phyloP scores from a whole-genome alignment of 2,888 invertebrate genomes.

The Argynnis bischoffii region DNA sequence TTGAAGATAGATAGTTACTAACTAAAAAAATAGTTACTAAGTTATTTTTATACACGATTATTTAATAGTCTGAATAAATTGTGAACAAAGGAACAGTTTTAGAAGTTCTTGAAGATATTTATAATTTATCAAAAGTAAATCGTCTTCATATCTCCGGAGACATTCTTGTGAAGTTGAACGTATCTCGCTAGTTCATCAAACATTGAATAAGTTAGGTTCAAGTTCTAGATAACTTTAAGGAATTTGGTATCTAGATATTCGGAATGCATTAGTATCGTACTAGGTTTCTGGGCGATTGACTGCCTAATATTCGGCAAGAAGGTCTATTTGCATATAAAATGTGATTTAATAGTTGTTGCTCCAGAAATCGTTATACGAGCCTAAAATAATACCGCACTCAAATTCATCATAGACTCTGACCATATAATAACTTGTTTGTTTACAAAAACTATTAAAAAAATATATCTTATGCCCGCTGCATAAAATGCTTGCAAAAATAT shows the following conservation, averaged over 20 bases:
- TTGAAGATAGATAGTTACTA: neutral
- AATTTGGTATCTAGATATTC: slow-evolving; percentile 34
- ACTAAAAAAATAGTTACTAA: neutral
- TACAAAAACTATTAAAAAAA: too few species aligned
- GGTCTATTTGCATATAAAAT: slow-evolving; percentile 16
- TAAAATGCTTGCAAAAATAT: too few species aligned
- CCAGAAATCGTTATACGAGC: neutral
- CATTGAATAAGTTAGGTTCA: slow-evolving; percentile 44
- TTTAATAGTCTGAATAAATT: slow-evolving; percentile 9
- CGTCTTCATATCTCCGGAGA: slow-evolving; percentile 43
- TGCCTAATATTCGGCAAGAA: slow-evolving; percentile 17
- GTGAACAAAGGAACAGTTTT: slow-evolving; percentile 20
- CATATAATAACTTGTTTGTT: too few species aligned
- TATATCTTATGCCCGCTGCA: too few species aligned
- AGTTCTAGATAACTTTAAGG: slow-evolving; percentile 38
- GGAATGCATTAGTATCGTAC: slow-evolving; percentile 26
- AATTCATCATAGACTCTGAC: too few species aligned
- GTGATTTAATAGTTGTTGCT: neutral
- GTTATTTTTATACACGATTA: slow-evolving; percentile 6
- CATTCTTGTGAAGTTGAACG: slow-evolving; percentile 44
- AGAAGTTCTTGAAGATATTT: slow-evolving; percentile 34
- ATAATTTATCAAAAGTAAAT: slow-evolving; percentile 44
- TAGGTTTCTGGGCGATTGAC: slow-evolving; percentile 29
- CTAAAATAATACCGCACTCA: too few species aligned
- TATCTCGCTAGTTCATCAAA: slow-evolving; percentile 44